These are phyloP conservation scores for Capitella teleta DNA, from an alignment of 1,140 invertebrate genomes.

Conservation along the genomic window DNA sequence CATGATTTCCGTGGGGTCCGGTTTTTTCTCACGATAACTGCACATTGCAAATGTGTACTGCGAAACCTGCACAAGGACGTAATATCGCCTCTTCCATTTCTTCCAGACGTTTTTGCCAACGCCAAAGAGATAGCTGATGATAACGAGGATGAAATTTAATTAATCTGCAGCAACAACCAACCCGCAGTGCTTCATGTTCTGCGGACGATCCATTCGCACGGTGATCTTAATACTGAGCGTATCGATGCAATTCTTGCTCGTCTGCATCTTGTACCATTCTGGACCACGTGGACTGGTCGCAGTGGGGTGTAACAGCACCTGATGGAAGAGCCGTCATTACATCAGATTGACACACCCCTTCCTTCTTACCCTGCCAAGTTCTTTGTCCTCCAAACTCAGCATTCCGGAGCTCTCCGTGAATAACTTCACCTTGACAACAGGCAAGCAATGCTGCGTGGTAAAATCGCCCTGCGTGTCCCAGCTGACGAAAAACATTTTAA, in stretches of 20 bases:
- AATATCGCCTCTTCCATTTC: constrained; percentile 98
- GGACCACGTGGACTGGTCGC: constrained; percentile 78
- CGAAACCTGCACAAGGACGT: constrained; percentile 89
- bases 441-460: constrained; percentile 89
- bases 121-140: constrained; percentile 71
- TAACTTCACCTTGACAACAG: constrained; percentile 88
- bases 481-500: constrained; percentile 16
- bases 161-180: constrained; percentile 40
- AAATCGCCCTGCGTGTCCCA: constrained; percentile 84
- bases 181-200: constrained; percentile 98
- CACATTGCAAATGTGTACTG: constrained; percentile 99
- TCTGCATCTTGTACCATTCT: constrained; percentile 96
- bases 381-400: constrained; percentile 95
- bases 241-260: constrained; percentile 86
- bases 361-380: constrained; percentile 85
- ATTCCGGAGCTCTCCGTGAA: constrained; percentile 96
- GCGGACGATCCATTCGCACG: constrained; percentile 94
- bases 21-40: constrained; percentile 98
- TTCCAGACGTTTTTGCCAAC: constrained; percentile 97
- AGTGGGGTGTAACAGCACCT: constrained; percentile 69
- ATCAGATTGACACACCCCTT: too few species aligned
- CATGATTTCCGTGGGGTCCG: constrained; percentile 98
- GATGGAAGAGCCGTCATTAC: too few species aligned
- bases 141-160: constrained; percentile 4
- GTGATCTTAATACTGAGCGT: constrained; percentile 94